These are phyloP conservation scores for Narcine bancroftii DNA, from an alignment of 2,113 vertebrate species.

Conservation along the genomic window DNA sequence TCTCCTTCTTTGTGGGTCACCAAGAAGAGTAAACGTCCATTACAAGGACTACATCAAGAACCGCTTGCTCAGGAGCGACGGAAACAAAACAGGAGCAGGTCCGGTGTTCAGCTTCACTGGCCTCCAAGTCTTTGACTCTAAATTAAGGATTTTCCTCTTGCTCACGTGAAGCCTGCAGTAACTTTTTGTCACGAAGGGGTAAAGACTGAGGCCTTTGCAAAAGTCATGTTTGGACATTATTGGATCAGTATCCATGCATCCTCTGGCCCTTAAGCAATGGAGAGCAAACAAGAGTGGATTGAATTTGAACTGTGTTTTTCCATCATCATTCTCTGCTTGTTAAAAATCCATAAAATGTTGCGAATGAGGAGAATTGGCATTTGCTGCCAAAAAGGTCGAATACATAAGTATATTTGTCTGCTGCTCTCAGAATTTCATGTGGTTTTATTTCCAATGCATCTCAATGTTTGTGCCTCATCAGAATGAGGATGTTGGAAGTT, in stretches of 20 bases:
- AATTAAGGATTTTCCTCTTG: too few relatives aligned
- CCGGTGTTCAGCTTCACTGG: too few relatives aligned
- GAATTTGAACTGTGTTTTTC: background rate
- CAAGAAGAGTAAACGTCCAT: too few relatives aligned
- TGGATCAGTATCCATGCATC: background rate
- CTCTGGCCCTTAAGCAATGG: background rate
- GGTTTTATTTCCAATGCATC: background rate
- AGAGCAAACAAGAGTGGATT: background rate
- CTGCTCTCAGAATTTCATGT: background rate
- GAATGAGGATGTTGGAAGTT: background rate
- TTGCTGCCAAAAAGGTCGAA: background rate
- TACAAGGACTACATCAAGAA: too few relatives aligned
- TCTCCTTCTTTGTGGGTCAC: too few relatives aligned
- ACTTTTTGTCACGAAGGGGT: too few relatives aligned
- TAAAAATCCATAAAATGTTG: background rate
- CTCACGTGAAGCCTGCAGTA: too few relatives aligned
- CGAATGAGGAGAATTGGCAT: background rate
- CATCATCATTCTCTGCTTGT: background rate
- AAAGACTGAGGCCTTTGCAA: background rate
- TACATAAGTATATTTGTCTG: background rate
- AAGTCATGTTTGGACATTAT: background rate
- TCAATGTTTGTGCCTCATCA: background rate
- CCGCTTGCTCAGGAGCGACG: too few relatives aligned
- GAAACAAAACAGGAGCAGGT: too few relatives aligned
- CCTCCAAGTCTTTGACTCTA: too few relatives aligned